These are phyloP conservation scores for Tragelaphus oryx DNA, from an alignment of 2,797 vertebrate species.

Conservation along the genomic window DNA sequence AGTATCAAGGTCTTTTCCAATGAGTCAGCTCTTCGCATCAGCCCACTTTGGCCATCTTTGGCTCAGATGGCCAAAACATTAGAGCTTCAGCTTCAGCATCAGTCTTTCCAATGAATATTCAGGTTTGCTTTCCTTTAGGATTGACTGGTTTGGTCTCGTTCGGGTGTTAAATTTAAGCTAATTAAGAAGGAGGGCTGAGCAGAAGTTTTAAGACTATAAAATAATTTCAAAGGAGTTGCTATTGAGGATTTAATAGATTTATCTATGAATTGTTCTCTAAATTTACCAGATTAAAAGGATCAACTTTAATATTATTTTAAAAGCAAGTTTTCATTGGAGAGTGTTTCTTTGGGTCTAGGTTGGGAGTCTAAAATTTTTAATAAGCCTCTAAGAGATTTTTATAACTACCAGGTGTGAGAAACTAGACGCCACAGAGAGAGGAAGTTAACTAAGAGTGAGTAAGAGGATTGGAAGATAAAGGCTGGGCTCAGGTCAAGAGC, in stretches of 20 bases:
- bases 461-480: background rate
- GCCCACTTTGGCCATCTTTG: background rate
- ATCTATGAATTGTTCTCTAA: background rate
- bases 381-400: background rate
- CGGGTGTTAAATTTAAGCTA: background rate
- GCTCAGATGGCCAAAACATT: background rate
- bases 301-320: background rate
- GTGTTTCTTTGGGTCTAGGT: background rate
- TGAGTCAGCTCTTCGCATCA: background rate
- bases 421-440: background rate
- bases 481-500: background rate
- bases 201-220: background rate
- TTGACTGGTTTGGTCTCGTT: background rate
- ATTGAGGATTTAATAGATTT: background rate
- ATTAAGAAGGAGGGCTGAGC: background rate
- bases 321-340: background rate
- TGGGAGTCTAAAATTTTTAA: background rate
- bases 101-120: background rate
- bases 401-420: background rate
- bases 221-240: background rate
- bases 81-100: background rate
- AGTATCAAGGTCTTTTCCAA: background rate
- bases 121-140: background rate
- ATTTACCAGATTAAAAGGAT: background rate
- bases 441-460: background rate